Evolutionary conservation across 2,113 vertebrate species (phyloP).

Genomic region (Oryzias curvinotus): DNA sequence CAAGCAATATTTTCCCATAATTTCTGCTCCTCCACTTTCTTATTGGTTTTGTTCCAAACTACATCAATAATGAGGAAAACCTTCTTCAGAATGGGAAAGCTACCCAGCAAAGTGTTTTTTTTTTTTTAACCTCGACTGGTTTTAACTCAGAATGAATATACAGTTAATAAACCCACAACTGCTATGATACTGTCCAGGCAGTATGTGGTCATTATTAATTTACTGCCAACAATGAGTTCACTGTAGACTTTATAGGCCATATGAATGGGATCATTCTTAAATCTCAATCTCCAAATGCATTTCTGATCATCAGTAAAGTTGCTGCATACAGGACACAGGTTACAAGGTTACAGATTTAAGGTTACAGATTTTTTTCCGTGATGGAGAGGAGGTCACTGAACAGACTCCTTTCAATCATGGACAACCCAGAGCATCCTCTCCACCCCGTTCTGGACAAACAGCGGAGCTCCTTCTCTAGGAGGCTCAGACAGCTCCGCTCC

Average conservation of each 20-base stretch:
- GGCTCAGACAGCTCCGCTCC: too few species aligned
- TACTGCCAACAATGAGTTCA: slow-evolving; percentile 27
- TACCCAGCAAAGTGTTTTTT: too few species aligned
- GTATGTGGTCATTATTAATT: slow-evolving; percentile 44
- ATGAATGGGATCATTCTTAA: slow-evolving; percentile 27
- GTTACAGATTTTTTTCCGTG: too few species aligned
- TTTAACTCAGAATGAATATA: slow-evolving; percentile 6
- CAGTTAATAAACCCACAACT: slow-evolving; percentile 8
- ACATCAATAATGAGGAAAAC: neutral
- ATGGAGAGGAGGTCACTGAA: too few species aligned
- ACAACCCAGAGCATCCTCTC: too few species aligned
- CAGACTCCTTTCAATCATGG: too few species aligned
- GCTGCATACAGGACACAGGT: slow-evolving; percentile 1
- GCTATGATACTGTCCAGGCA: slow-evolving; percentile 28
- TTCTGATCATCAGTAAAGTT: slow-evolving; percentile 36
- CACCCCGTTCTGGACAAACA: too few species aligned
- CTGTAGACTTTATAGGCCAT: neutral
- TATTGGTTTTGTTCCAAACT: slow-evolving; percentile 5
- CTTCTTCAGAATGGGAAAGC: neutral
- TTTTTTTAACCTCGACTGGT: neutral
- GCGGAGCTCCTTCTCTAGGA: too few species aligned
- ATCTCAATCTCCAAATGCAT: slow-evolving; percentile 30
- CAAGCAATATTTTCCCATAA: neutral
- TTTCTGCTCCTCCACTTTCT: neutral
- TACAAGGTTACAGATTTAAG: neutral